These are phyloP conservation scores for Coranthus polyacanthus DNA, from an alignment of 2,797 vertebrate species.

Conservation along the genomic window DNA sequence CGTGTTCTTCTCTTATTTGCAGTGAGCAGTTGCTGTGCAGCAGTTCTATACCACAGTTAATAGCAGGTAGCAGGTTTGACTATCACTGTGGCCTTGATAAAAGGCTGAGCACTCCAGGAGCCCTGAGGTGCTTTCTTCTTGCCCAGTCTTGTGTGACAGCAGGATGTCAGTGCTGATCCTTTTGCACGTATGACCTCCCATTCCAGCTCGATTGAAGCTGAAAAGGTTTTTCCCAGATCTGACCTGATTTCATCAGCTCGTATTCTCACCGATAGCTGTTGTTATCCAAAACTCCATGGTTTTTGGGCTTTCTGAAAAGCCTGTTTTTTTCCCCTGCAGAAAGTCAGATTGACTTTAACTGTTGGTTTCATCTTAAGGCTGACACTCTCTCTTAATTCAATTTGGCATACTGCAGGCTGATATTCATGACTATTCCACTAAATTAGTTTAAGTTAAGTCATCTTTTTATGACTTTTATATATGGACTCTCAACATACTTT, in stretches of 20 bases:
- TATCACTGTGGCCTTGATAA: slow-evolving; percentile 2
- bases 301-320: slow-evolving; percentile 1
- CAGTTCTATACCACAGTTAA: slow-evolving; percentile 1
- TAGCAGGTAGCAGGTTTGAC: slow-evolving; percentile 7
- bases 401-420: too few species aligned
- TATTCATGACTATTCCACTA: too few species aligned
- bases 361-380: too few species aligned
- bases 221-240: slow-evolving; percentile 13
- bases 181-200: slow-evolving; percentile 2
- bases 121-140: slow-evolving; percentile 12
- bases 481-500: too few species aligned
- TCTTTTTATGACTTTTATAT: too few species aligned
- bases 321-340: too few species aligned
- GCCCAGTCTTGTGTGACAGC: slow-evolving; percentile 5
- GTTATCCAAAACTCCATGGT: slow-evolving; percentile 3
- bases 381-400: too few species aligned
- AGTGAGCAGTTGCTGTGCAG: neutral
- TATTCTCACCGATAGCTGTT: slow-evolving; percentile 15
- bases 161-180: slow-evolving; percentile 5
- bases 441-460: too few species aligned
- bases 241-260: slow-evolving; percentile 2
- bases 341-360: too few species aligned
- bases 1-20: too few species aligned
- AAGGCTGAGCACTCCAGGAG: slow-evolving; percentile 14
- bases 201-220: neutral